A percentile compares a stretch with the other conserved stretches of the same genome.
These are phyloP conservation scores for Catocala sponsa DNA, from an alignment of 2,888 invertebrate genomes.

Conservation along the genomic window DNA sequence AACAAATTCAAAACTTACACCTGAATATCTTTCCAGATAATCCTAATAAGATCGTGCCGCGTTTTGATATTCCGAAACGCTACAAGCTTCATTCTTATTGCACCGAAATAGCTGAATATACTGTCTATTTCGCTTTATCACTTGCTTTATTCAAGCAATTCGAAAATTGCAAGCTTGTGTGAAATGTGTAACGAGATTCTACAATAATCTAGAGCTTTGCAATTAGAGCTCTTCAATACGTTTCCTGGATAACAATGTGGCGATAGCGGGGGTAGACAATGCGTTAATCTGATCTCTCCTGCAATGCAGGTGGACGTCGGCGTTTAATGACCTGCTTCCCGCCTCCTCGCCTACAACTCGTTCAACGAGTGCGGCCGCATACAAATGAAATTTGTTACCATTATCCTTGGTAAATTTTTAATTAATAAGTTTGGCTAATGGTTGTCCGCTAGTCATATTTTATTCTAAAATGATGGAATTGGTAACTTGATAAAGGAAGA, in stretches of 20 bases:
- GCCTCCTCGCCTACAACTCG: conserved; percentile 33
- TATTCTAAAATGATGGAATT: no score
- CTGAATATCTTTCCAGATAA: no score
- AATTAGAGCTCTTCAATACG: conserved; percentile 35
- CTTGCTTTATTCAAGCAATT: background rate
- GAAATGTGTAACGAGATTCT: conserved; percentile 13
- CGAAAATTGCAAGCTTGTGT: background rate
- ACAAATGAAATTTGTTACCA: conserved; percentile 20
- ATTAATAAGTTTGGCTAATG: no score
- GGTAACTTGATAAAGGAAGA: no score
- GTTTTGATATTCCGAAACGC: background rate
- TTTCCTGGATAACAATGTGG: conserved; percentile 37
- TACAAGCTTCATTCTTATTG: background rate
- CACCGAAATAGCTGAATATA: background rate
- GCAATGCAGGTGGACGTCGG: conserved; percentile 45
- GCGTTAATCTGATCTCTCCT: conserved; percentile 43
- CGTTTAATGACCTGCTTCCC: conserved; percentile 47
- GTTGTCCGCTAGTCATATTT: no score
- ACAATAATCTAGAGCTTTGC: conserved; percentile 9
- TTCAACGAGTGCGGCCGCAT: conserved; percentile 30
- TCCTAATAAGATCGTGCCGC: background rate
- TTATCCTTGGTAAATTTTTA: background rate
- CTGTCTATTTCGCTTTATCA: background rate
- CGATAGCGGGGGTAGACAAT: conserved; percentile 33
- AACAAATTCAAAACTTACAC: no score